Conservation (phyloP, 2,888 invertebrate species). For the Coleophora deauratella region DNA sequence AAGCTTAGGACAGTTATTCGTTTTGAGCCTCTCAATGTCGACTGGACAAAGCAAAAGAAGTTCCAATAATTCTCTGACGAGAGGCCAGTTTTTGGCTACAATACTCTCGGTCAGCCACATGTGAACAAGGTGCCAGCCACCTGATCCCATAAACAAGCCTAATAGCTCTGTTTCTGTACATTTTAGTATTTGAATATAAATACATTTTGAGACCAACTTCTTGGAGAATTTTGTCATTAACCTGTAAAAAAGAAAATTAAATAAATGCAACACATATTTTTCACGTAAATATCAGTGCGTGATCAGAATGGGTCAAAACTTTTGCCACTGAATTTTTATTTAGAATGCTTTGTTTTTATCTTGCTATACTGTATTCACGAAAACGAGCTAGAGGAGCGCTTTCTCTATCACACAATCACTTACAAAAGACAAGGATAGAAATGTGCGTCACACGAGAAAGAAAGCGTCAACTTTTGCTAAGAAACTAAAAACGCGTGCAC, state of each 20-base stretch:
- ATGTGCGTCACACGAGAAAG: too few relatives aligned
- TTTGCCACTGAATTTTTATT: too few relatives aligned
- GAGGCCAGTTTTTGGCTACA: slow-evolving; percentile 86
- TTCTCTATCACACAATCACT: too few relatives aligned
- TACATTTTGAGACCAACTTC: slow-evolving; percentile 95
- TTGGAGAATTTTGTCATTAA: slow-evolving; percentile 97
- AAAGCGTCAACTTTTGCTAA: too few relatives aligned
- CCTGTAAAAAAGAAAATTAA: slow-evolving; percentile 72
- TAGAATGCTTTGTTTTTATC: too few relatives aligned
- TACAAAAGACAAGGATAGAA: too few relatives aligned
- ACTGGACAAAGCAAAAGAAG: slow-evolving; percentile 91
- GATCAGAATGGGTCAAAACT: too few relatives aligned
- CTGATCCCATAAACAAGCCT: slow-evolving; percentile 90
- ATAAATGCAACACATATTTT: slow-evolving; percentile 5
- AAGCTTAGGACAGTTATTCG: slow-evolving; percentile 93
- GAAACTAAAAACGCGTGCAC: too few relatives aligned
- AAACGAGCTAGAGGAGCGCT: too few relatives aligned
- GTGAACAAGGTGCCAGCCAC: slow-evolving; percentile 94
- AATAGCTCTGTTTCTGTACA: slow-evolving; percentile 88
- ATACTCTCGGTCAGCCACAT: slow-evolving; percentile 94
- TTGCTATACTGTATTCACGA: too few relatives aligned
- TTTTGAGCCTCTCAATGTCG: slow-evolving; percentile 90
- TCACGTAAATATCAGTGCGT: too few relatives aligned
- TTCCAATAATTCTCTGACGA: slow-evolving; percentile 90
- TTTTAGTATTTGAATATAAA: slow-evolving; percentile 93